Evolutionary conservation across 1,140 invertebrate genomes (phyloP).

Genomic region (Cydia fagiglandana): DNA sequence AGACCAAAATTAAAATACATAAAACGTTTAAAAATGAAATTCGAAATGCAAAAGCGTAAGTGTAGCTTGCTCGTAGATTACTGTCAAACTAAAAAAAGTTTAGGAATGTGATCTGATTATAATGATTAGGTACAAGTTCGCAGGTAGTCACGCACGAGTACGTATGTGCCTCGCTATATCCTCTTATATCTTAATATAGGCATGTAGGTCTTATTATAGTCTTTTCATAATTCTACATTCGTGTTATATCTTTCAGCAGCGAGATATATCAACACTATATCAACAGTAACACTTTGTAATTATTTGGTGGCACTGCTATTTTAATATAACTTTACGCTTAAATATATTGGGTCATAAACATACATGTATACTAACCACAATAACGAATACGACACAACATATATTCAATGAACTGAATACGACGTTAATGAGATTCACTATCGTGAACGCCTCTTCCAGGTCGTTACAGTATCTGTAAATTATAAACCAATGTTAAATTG

Average conservation of each 20-base stretch:
- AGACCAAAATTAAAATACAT: too few relatives aligned
- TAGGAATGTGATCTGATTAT: neutral
- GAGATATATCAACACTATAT: too few relatives aligned
- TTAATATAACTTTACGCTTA: too few relatives aligned
- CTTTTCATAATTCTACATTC: too few relatives aligned
- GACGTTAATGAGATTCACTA: slow-evolving; percentile 68
- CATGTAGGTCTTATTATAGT: neutral
- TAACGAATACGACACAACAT: slow-evolving; percentile 69
- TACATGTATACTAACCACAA: slow-evolving; percentile 61
- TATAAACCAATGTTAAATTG: slow-evolving; percentile 33
- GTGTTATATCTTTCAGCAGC: too few relatives aligned
- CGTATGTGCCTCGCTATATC: neutral
- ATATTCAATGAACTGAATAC: slow-evolving; percentile 71
- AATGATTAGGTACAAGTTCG: too few relatives aligned
- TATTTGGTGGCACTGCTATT: too few relatives aligned
- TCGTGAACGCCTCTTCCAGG: slow-evolving; percentile 65
- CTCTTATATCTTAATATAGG: neutral
- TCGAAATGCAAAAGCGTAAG: neutral
- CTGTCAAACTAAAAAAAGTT: neutral
- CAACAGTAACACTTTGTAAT: too few relatives aligned
- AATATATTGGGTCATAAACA: too few relatives aligned
- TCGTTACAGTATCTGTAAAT: slow-evolving; percentile 66
- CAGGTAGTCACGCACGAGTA: neutral
- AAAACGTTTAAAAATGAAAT: too few relatives aligned
- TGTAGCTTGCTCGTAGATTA: slow-evolving; percentile 8